Percentiles rank a stretch among this genome's conserved stretches.
These are phyloP conservation scores for Natator depressus DNA, from an alignment of 2,113 vertebrate genomes.

Conservation along the genomic window DNA sequence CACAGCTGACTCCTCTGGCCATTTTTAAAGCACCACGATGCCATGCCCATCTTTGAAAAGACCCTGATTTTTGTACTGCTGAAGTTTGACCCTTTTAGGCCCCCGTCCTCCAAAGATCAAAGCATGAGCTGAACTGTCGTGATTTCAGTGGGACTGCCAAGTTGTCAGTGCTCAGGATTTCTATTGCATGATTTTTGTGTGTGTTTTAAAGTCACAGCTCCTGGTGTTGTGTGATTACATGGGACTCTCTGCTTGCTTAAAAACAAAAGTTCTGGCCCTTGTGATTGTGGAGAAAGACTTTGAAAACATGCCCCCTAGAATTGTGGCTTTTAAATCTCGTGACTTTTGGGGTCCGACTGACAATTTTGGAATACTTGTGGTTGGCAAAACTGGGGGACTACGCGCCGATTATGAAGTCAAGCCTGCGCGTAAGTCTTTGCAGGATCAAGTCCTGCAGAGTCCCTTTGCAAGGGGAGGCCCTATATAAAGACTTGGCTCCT, in stretches of 20 bases:
- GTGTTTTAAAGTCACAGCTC: not conserved
- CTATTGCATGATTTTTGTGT: not conserved
- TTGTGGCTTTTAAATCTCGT: not conserved
- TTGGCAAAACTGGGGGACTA: not conserved
- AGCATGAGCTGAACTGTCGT: rapidly evolving
- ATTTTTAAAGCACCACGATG: not conserved
- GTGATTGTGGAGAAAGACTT: constrained; percentile 34
- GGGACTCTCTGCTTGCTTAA: not conserved
- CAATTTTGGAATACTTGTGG: not conserved
- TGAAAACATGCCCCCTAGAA: not conserved
- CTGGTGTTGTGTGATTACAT: not conserved
- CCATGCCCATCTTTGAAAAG: not conserved
- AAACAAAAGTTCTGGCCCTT: constrained; percentile 30
- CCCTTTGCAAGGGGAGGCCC: not conserved
- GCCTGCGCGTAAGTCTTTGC: not conserved
- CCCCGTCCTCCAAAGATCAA: not conserved
- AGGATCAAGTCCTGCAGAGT: not conserved
- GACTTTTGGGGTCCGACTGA: not conserved
- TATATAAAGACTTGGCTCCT: not conserved
- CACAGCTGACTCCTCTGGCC: not conserved
- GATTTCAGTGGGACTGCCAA: not conserved
- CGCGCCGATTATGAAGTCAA: not conserved
- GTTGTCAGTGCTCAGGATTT: not conserved
- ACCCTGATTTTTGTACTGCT: not conserved
- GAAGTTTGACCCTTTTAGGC: not conserved